phyloP scores from a whole-genome alignment of 2,797 vertebrate genomes.

The Myiotriccus ornatus region DNA sequence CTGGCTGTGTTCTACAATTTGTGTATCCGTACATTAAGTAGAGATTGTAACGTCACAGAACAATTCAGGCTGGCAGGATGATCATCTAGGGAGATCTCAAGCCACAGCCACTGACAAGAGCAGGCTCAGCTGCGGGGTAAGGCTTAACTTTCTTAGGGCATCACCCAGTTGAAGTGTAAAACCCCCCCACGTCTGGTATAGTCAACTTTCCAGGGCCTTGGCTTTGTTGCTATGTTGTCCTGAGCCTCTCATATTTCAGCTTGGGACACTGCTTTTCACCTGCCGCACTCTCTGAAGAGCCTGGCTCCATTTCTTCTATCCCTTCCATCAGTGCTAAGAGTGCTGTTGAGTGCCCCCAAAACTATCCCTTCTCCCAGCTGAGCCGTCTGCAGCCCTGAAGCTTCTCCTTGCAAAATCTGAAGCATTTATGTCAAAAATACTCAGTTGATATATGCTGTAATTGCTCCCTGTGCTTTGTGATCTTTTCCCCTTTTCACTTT shows the following conservation, averaged over 20 bases:
- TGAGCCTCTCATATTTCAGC: neutral
- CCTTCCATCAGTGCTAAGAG: neutral
- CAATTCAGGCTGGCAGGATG: neutral
- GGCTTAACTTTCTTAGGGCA: neutral
- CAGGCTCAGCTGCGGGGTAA: neutral
- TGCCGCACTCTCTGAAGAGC: neutral
- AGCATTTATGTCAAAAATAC: neutral
- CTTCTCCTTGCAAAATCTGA: neutral
- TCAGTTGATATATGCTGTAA: neutral
- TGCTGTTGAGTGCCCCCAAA: neutral
- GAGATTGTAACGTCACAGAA: neutral
- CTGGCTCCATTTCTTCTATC: neutral
- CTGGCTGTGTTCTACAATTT: neutral
- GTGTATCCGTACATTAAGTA: neutral
- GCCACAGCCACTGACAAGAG: neutral
- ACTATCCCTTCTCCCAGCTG: neutral
- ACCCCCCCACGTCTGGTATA: accelerated
- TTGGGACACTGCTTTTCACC: neutral
- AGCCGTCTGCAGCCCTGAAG: neutral
- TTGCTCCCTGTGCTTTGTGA: neutral
- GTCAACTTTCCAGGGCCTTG: neutral
- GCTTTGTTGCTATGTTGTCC: accelerated
- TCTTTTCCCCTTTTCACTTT: neutral
- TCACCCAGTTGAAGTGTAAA: neutral
- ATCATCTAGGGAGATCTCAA: neutral